Base-by-base conservation (phyloP, 2,888 invertebrate genomes). In the Trilocha varians region DNA sequence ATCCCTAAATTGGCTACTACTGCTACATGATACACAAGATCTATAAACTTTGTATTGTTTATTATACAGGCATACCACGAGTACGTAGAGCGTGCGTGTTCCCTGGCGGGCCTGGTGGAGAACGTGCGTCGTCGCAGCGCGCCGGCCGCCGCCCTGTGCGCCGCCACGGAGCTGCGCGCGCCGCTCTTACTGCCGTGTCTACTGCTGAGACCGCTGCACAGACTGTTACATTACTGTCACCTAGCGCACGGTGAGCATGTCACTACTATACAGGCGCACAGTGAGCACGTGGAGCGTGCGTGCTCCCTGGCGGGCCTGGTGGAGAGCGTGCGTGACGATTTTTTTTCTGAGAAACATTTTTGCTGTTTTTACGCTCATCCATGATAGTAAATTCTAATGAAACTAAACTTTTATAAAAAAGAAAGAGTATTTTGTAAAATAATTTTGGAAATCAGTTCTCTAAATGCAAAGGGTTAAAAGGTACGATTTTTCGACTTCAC, bases 201-300 rank as follows among this genome's bases (percentile, higher is more conserved):
- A 65, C 87, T 98, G 43, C 84, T 98, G 58, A 93, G 97, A 63
- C 98, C 98, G 25, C 86, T 96, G 43, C 95, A 97, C 76, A 88
- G 98, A 41, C 83, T 97, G 53, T 84, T 96, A 43, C 96, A 97
- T 70, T 96, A 97, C 77, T 90, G 92, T 67, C 89, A 62, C 80
- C 95, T 65, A 11, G 92, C 93, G 37, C 91, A 13, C 9, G 36
- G 44, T 39, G 16, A 33, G 8, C n/a, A n/a, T n/a, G n/a, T n/a
- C n/a, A n/a, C n/a, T n/a, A 38, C 9, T 13, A 4, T 5, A 2
- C 62, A 84, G 83, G 78, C 75, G 33, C 93, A 96, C 64, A 87
- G 91, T 43, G 88, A 91, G 46, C 93, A 83, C 93, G 47, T 78
- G 91, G 56, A 91, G 8, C 53, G 59, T 88, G 77, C 90, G 90